Base-by-base conservation (phyloP, 2,797 vertebrate genomes). In the Glossophaga mutica region DNA sequence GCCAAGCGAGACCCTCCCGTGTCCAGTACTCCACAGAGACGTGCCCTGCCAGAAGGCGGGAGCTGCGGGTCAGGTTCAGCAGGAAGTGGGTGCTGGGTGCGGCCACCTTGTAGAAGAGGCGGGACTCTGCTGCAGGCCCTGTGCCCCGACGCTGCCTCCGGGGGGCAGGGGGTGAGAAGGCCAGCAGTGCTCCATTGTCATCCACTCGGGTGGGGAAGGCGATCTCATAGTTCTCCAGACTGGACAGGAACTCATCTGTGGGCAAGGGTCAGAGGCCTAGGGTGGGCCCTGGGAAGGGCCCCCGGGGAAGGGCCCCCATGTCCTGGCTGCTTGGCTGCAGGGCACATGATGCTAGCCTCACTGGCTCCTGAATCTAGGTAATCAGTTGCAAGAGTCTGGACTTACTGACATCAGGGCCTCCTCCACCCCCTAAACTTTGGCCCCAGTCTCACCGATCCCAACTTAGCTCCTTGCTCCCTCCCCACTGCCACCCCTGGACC, bases 21-120 rank as follows among this genome's bases (percentile, higher is more conserved):
- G 99, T 99, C 99, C 99, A 99, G 98, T 99, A 99, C 95, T 99
- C 99, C 59, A 99, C 99, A 0, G 99, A 99, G 98, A 99, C 99
- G 97, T 99, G 99, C 50, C 98, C 99, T 0, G 99, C 99, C 96
- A 99, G 98, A 96, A 99, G 99, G 73, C 99, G 99, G 94, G 98
- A 99, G 98, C 99, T 99, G 94, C 99, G 98, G 0, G 99, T 99
- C 94, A 99, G 98, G 98, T 99, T 99, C 97, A 99, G 99, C 97
- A 99, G 98, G 97, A 99, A 99, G 98, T 99, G 99, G 97, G 99
- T 99, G 95, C 97, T 98, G 85, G 98, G 98, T 0, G 99, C 99
- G 48, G 99, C 99, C 94, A 99, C 99, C 97, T 99, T 99, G 98
- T 99, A 99, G 98, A 99, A 99, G 81, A 99, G 98, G 98, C 99